Conservation (phyloP, 2,888 invertebrate genomes). For the Heterodera filipjevi region DNA sequence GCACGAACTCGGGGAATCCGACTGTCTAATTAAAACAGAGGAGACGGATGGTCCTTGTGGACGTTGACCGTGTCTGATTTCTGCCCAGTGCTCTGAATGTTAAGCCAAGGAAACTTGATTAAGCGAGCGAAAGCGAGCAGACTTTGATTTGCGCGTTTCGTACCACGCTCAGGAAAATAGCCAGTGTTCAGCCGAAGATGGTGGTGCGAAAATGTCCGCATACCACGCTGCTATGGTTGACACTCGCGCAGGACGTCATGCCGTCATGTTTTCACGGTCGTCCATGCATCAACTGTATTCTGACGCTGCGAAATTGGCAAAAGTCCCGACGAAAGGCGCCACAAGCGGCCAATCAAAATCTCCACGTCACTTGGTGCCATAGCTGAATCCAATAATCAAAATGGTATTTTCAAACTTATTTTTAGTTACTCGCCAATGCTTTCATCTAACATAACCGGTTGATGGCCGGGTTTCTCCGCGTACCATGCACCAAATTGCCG, state of each 20-base stretch:
- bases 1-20: no score
- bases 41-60: no score
- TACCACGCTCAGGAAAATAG: background rate
- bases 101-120: no score
- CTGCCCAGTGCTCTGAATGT: no score
- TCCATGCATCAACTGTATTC: background rate
- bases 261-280: background rate
- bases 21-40: no score
- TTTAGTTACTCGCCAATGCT: no score
- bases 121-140: no score
- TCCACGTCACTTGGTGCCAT: background rate
- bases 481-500: constrained; percentile 15
- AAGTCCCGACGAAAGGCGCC: background rate
- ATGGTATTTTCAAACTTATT: no score
- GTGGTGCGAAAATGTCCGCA: background rate
- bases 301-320: background rate
- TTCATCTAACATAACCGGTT: constrained; percentile 13
- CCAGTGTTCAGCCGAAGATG: background rate
- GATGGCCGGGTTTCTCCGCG: background rate
- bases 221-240: background rate
- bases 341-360: background rate
- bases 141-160: constrained; percentile 11
- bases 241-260: background rate
- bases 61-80: no score
- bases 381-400: no score